Evolutionary conservation across 2,797 vertebrate species (phyloP).

Genomic region (Propithecus perrieri): DNA sequence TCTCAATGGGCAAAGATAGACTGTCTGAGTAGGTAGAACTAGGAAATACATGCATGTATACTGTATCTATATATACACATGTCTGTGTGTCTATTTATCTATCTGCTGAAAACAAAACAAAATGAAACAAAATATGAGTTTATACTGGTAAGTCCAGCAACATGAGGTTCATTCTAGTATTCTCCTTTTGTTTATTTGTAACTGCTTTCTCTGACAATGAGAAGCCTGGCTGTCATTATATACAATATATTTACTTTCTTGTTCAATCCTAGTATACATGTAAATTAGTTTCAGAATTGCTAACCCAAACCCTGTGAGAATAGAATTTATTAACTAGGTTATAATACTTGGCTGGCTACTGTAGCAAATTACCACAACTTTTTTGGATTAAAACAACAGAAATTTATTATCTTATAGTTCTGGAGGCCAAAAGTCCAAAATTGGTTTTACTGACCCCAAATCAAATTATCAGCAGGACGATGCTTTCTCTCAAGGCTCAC

Average conservation of each 20-base stretch:
- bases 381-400: background rate
- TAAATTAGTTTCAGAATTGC: background rate
- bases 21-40: background rate
- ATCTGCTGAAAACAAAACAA: background rate
- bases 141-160: background rate
- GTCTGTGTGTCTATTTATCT: too few species aligned
- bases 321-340: background rate
- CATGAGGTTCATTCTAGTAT: background rate
- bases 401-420: background rate
- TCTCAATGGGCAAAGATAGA: background rate
- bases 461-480: background rate
- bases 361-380: background rate
- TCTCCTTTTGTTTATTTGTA: background rate
- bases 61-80: background rate
- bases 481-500: background rate
- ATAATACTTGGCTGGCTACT: background rate
- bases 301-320: background rate
- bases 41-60: background rate
- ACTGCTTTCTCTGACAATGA: background rate
- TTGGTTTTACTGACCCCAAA: background rate
- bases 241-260: background rate
- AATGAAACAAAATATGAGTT: background rate
- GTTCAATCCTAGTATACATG: background rate
- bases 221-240: background rate
- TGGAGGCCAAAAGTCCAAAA: background rate